A percentile compares a stretch with the other conserved stretches of the same genome.
Evolutionary conservation across 1,140 invertebrate species (phyloP).

Genomic region (Mizuhopecten yessoensis): DNA sequence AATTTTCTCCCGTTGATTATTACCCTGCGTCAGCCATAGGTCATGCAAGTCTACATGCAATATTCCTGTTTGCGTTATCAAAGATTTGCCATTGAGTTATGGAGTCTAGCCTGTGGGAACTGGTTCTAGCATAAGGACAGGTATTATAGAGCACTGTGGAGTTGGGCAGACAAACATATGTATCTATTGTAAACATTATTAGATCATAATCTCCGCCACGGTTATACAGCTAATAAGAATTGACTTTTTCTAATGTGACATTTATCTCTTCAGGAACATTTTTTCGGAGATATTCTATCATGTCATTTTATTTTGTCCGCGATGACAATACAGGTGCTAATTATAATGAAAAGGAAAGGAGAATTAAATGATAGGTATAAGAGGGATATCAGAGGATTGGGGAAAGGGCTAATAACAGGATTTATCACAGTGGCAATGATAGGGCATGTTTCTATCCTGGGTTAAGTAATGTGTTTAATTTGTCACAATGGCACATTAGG

Average conservation of each 20-base stretch:
- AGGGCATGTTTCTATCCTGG: not conserved
- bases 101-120: not conserved
- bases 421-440: not conserved
- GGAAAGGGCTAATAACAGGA: not conserved
- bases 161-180: not conserved
- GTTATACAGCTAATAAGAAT: not conserved
- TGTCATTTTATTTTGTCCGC: not conserved
- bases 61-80: not conserved
- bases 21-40: not conserved
- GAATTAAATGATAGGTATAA: not conserved
- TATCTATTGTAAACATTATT: not conserved
- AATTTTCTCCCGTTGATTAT: not conserved
- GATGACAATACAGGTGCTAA: not conserved
- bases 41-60: conserved; percentile 4
- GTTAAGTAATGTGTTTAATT: conserved; percentile 36
- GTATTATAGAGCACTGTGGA: not conserved
- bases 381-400: not conserved
- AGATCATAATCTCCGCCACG: not conserved
- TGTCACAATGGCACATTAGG: not conserved
- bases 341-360: not conserved
- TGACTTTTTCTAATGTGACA: not conserved
- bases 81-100: not conserved
- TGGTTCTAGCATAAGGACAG: not conserved
- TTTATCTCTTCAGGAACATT: not conserved
- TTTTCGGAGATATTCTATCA: not conserved